Evolutionary conservation across 2,888 invertebrate species (phyloP).

Genomic region (Callyntrura sp.): DNA sequence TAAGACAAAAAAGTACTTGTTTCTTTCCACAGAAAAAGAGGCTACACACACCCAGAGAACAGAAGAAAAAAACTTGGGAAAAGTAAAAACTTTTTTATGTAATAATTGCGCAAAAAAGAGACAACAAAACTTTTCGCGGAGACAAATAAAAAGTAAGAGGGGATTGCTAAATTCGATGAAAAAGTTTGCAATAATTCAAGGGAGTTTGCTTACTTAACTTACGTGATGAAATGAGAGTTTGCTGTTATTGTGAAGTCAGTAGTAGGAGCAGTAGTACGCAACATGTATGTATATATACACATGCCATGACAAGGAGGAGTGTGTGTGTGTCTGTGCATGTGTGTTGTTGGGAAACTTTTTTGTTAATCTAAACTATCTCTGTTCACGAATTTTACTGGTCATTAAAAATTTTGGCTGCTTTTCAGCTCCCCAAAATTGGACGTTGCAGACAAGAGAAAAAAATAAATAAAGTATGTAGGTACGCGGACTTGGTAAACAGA

Average conservation of each 20-base stretch:
- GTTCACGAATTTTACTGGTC: slow-evolving; percentile 48
- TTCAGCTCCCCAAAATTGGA: neutral
- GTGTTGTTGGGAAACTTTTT: slow-evolving; percentile 24
- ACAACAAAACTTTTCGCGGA: slow-evolving; percentile 42
- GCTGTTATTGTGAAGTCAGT: neutral
- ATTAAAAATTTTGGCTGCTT: slow-evolving; percentile 48
- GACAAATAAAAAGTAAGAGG: slow-evolving; percentile 37
- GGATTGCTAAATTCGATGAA: slow-evolving; percentile 25
- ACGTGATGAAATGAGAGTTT: slow-evolving; percentile 18
- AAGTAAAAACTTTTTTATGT: slow-evolving; percentile 32
- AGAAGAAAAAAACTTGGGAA: no score
- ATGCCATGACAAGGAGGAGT: neutral
- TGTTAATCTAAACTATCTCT: slow-evolving; percentile 38
- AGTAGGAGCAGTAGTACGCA: neutral
- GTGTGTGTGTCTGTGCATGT: neutral
- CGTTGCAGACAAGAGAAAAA: neutral
- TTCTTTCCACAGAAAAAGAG: slow-evolving; percentile 18
- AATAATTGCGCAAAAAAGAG: slow-evolving; percentile 57
- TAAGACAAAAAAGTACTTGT: slow-evolving; percentile 46
- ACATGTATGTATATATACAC: neutral
- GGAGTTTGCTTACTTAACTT: slow-evolving; percentile 29
- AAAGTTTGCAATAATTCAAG: slow-evolving; percentile 39
- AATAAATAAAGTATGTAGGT: neutral
- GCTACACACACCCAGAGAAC: no score
- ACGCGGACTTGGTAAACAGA: neutral